Percentiles rank a stretch among this genome's conserved stretches.
phyloP scores from a whole-genome alignment of 1,140 invertebrate species.

The Centruroides vittatus region DNA sequence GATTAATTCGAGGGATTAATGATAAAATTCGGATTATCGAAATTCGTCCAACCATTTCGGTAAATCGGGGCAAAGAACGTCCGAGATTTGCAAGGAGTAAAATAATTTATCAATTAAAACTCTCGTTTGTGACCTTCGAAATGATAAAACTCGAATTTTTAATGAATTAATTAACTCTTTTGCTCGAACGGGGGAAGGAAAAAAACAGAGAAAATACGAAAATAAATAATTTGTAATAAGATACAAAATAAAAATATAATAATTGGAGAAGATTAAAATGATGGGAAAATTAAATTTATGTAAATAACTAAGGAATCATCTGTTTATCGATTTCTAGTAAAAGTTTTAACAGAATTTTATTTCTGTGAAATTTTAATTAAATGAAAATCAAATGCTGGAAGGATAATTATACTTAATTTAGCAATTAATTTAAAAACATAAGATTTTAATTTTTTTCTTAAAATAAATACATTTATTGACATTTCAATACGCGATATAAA shows the following conservation, averaged over 20 bases:
- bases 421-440: too few species aligned
- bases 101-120: not conserved
- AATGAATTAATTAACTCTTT: not conserved
- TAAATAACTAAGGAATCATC: not conserved
- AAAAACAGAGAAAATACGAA: not conserved
- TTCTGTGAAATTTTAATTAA: not conserved
- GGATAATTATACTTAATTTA: too few species aligned
- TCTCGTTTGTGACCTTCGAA: not conserved
- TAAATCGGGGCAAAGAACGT: not conserved
- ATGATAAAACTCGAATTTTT: not conserved
- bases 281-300: not conserved
- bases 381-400: too few species aligned
- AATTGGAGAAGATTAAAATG: not conserved
- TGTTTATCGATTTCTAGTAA: not conserved
- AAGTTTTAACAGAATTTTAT: not conserved
- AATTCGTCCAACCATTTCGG: not conserved
- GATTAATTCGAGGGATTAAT: not conserved
- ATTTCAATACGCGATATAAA: too few species aligned
- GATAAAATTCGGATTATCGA: not conserved
- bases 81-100: not conserved
- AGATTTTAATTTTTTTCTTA: too few species aligned
- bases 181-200: too few species aligned
- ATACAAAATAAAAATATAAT: not conserved
- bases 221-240: not conserved
- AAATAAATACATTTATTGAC: too few species aligned